Percentiles rank a stretch among this genome's conserved stretches.
Evolutionary conservation across 2,888 invertebrate genomes (phyloP).

Genomic region (Melipona bicolor): DNA sequence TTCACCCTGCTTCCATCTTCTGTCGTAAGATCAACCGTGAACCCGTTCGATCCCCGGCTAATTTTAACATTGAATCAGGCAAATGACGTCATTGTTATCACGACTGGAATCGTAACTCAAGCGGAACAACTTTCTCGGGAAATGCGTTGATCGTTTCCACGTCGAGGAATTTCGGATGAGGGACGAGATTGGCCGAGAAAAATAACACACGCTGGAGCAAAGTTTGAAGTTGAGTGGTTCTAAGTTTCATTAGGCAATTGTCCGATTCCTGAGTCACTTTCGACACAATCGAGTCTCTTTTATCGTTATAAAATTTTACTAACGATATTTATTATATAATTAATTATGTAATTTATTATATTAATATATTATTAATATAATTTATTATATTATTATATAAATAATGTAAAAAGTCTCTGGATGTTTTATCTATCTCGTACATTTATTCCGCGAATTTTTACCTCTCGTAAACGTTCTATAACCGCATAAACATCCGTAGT

Average conservation of each 20-base stretch:
- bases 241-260: neutral
- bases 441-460: neutral
- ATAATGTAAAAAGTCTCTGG: too few species aligned
- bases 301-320: neutral
- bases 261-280: neutral
- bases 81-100: slow-evolving; percentile 58
- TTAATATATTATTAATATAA: too few species aligned
- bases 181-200: neutral
- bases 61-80: slow-evolving; percentile 58
- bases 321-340: too few species aligned
- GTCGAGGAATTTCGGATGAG: slow-evolving; percentile 1
- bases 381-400: too few species aligned
- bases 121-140: slow-evolving; percentile 37
- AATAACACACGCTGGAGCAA: slow-evolving; percentile 6
- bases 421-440: neutral
- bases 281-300: neutral
- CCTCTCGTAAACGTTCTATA: neutral
- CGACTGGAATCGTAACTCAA: slow-evolving; percentile 37
- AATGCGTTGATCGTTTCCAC: slow-evolving; percentile 33
- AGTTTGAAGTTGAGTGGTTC: too few species aligned
- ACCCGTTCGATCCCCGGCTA: slow-evolving; percentile 29
- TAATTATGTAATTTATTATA: too few species aligned
- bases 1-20: too few species aligned
- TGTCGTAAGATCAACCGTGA: neutral
- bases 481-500: neutral